Percentiles rank a stretch among this genome's conserved stretches.
These are phyloP conservation scores for Hyppa rectilinea DNA, from an alignment of 2,888 invertebrate species.

Conservation along the genomic window DNA sequence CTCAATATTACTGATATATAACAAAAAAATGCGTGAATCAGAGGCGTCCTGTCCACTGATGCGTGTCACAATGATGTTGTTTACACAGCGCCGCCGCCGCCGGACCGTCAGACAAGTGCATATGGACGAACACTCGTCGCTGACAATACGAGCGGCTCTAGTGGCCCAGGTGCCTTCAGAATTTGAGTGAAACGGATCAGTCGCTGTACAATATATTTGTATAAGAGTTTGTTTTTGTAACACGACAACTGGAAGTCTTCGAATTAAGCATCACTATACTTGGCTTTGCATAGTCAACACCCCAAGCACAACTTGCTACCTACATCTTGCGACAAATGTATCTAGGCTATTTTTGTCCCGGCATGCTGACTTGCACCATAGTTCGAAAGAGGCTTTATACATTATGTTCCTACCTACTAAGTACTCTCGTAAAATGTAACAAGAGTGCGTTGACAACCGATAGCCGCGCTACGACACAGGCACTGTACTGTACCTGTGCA, in stretches of 20 bases:
- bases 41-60: conserved; percentile 20
- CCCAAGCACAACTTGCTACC: not conserved
- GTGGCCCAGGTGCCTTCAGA: conserved; percentile 35
- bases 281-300: not conserved
- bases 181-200: conserved; percentile 15
- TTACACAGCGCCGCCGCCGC: conserved; percentile 5
- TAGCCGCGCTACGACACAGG: too few relatives aligned
- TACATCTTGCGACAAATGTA: not conserved
- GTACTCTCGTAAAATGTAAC: not conserved
- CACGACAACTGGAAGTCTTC: not conserved
- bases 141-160: conserved; percentile 30
- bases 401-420: not conserved
- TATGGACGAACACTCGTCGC: conserved; percentile 10
- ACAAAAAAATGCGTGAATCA: conserved; percentile 2
- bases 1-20: not conserved
- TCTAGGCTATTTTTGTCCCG: not conserved
- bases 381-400: not conserved
- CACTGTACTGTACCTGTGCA: not conserved
- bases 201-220: conserved; percentile 21
- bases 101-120: not conserved
- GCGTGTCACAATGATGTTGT: conserved; percentile 16
- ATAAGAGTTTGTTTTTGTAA: not conserved
- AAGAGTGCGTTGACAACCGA: not conserved
- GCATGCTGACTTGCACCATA: too few relatives aligned
- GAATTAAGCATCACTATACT: not conserved